These are phyloP conservation scores for Hemistola chrysoprasaria DNA, from an alignment of 2,888 invertebrate species.

Conservation along the genomic window DNA sequence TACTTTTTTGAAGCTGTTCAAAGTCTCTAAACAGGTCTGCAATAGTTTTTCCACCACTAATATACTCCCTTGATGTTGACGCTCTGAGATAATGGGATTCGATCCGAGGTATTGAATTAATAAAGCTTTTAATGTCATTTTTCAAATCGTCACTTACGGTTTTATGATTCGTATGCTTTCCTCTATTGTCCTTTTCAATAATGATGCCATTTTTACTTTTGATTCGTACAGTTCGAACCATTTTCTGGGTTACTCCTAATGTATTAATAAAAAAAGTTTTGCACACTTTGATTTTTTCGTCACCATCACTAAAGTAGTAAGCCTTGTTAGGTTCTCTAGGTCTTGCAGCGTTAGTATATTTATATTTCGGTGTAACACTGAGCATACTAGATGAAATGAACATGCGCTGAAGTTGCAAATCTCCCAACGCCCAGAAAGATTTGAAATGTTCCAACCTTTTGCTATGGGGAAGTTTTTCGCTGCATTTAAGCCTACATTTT, in stretches of 20 bases:
- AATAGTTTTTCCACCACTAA: slow-evolving; percentile 19
- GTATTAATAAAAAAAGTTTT: slow-evolving; percentile 14
- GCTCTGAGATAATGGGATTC: no score
- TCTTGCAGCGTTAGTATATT: slow-evolving; percentile 17
- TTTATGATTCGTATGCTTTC: slow-evolving; percentile 1
- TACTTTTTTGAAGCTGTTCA: slow-evolving; percentile 13
- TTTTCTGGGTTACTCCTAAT: slow-evolving; percentile 11
- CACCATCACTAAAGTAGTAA: slow-evolving; percentile 16
- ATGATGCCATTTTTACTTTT: slow-evolving; percentile 6
- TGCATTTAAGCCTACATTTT: no score
- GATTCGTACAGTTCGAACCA: slow-evolving; percentile 16
- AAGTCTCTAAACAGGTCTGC: slow-evolving; percentile 23
- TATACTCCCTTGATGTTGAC: slow-evolving; percentile 16
- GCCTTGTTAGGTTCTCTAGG: slow-evolving; percentile 21
- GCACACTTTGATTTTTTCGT: slow-evolving; percentile 8
- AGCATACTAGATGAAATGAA: slow-evolving; percentile 21
- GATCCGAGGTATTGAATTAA: no score
- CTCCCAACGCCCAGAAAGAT: slow-evolving; percentile 22
- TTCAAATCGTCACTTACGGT: neutral
- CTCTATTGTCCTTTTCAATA: slow-evolving; percentile 1
- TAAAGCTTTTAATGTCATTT: slow-evolving; percentile 4
- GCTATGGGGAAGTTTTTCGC: no score
- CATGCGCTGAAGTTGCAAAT: slow-evolving; percentile 18
- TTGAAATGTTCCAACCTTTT: no score
- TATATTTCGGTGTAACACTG: slow-evolving; percentile 23